Evolutionary conservation across 2,888 invertebrate species (phyloP).

Genomic region (Antitype chi): DNA sequence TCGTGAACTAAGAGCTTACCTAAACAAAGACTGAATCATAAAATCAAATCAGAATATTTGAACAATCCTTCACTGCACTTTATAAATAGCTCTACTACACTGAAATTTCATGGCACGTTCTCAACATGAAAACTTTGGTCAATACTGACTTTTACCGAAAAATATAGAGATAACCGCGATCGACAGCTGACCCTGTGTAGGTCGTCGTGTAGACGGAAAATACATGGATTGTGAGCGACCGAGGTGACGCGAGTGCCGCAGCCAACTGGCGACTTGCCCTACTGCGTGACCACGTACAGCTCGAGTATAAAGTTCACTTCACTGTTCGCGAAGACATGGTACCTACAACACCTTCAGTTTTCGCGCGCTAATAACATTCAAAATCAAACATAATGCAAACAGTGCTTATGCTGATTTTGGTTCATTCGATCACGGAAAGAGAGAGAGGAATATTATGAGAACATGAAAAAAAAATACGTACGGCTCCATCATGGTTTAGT

Average conservation of each 20-base stretch:
- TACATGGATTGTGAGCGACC: constrained; percentile 71
- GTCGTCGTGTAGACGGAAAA: constrained; percentile 75
- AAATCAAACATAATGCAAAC: constrained; percentile 19
- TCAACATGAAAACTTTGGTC: constrained; percentile 26
- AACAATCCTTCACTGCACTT: constrained; percentile 62
- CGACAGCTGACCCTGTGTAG: constrained; percentile 76
- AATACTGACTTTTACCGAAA: constrained; percentile 26
- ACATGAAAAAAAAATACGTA: constrained; percentile 68
- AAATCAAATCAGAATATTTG: constrained; percentile 45
- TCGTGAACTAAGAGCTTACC: constrained; percentile 51
- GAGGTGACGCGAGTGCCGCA: constrained; percentile 79
- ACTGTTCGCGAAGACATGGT: constrained; percentile 72
- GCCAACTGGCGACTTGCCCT: constrained; percentile 90
- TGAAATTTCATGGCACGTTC: constrained; percentile 33
- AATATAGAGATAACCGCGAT: constrained; percentile 60
- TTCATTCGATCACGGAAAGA: constrained; percentile 9
- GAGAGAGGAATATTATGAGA: constrained; percentile 15
- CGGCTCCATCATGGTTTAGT: constrained; percentile 72
- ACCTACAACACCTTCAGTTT: constrained; percentile 69
- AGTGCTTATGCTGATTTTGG: constrained; percentile 27
- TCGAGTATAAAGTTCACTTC: constrained; percentile 87
- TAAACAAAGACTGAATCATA: constrained; percentile 39
- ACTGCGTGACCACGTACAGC: constrained; percentile 77
- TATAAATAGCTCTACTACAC: constrained; percentile 50
- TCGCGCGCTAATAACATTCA: constrained; percentile 63